Base-by-base conservation (phyloP, 2,113 vertebrate genomes). In the Saccopteryx bilineata region DNA sequence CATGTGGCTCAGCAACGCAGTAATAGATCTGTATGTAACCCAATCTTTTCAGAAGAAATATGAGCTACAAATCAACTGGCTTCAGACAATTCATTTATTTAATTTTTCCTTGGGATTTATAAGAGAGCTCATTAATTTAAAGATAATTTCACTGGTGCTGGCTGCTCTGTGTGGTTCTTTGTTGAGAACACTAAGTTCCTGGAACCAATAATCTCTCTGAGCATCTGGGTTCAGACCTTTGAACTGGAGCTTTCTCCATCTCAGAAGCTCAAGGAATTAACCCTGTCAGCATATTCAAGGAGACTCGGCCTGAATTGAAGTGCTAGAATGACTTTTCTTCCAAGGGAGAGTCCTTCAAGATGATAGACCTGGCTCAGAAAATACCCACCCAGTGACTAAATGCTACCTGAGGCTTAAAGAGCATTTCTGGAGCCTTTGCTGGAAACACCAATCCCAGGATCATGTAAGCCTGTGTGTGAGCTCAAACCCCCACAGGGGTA, bases 51-150 rank as follows among this genome's bases (percentile, higher is more conserved):
- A 81, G 76, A 74, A 80, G 66, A 95, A 96, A 94, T 85, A n/a
- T 15, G 78, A 90, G 65, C 61, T 91, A 31, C 26, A 80, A 82
- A 93, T 95, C 80, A 92, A 86, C 5, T 88, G 84, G 76, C 76
- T 52, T 90, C 21, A 18, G 72, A 90, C 9, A 92, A 91, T 72
- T 96, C 91, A 97, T 94, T 94, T 94, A 83, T 92, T 92, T 96
- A 96, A 98, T 97, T 94, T 86, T 52, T 75, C 74, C 78, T 83
- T 91, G 76, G 74, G 87, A 94, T 91, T 96, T 89, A 91, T 84
- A 95, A 83, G 76, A 21, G 48, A 92, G 79, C 24, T 81, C 95
- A 48, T 83, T 96, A 96, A 96, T 95, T 87, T 74, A 54, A 95
- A 93, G 95, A 95, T 93, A 90, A 33, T 85, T 87, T 88, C 60